Evolutionary conservation across 2,888 invertebrate genomes (phyloP).

Genomic region (Agrotis ipsilon): DNA sequence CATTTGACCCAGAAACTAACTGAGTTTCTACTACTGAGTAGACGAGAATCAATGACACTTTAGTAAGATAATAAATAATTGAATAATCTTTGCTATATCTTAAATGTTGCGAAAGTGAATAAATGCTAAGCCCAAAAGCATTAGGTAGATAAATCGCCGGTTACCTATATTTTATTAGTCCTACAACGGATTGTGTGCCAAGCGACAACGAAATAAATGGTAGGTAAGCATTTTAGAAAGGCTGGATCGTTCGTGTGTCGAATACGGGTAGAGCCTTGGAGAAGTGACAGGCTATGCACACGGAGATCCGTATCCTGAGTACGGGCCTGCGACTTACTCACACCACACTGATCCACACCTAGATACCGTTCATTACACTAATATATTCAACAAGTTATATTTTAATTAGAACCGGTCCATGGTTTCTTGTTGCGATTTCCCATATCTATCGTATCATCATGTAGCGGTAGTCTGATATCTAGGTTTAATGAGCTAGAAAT

Average conservation of each 20-base stretch:
- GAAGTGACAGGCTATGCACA: slow-evolving; percentile 80
- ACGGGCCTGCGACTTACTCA: slow-evolving; percentile 38
- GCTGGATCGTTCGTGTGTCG: slow-evolving; percentile 78
- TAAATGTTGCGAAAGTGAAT: slow-evolving; percentile 30
- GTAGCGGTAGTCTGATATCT: neutral
- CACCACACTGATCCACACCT: slow-evolving; percentile 57
- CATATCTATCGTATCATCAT: neutral
- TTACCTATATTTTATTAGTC: slow-evolving; percentile 47
- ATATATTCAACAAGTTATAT: slow-evolving; percentile 39
- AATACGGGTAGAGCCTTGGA: slow-evolving; percentile 81
- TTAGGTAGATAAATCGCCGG: slow-evolving; percentile 8
- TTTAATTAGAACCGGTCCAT: slow-evolving; percentile 20
- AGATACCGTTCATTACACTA: slow-evolving; percentile 43
- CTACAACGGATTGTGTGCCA: slow-evolving; percentile 58
- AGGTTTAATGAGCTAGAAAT: neutral
- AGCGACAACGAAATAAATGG: slow-evolving; percentile 63
- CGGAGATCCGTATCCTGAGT: slow-evolving; percentile 83
- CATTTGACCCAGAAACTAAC: too few relatives aligned
- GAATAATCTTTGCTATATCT: neutral
- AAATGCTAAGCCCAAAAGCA: slow-evolving; percentile 4
- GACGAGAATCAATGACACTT: too few relatives aligned
- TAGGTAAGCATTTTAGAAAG: slow-evolving; percentile 80
- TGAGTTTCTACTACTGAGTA: too few relatives aligned
- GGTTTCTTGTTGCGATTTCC: slow-evolving; percentile 1
- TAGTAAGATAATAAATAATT: neutral